These are phyloP conservation scores for Lasius platythorax DNA, from an alignment of 2,888 invertebrate species.

Conservation along the genomic window DNA sequence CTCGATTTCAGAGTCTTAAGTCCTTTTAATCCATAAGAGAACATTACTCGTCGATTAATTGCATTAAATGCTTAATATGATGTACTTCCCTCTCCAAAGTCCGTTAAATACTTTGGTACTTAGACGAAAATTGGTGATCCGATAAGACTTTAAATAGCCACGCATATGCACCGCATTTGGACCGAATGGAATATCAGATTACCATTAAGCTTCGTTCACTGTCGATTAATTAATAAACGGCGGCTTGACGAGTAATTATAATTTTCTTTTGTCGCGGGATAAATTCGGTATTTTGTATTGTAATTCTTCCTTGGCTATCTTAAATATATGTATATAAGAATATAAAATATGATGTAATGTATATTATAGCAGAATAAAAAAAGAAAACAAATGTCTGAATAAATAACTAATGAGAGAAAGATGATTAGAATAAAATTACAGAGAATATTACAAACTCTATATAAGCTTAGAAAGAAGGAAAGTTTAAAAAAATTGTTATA, in stretches of 20 bases:
- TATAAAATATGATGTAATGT: background rate
- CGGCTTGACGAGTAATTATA: background rate
- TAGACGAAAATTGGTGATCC: slow-evolving; percentile 34
- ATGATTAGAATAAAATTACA: slow-evolving; percentile 15
- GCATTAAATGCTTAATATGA: slow-evolving; percentile 51
- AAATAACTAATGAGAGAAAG: background rate
- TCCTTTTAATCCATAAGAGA: slow-evolving; percentile 54
- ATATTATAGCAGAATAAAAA: background rate
- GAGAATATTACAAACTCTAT: background rate
- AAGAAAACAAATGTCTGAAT: background rate
- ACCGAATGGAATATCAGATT: background rate
- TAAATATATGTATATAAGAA: background rate
- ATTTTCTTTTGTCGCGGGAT: background rate
- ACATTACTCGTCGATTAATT: slow-evolving; percentile 55
- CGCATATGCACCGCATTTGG: slow-evolving; percentile 26
- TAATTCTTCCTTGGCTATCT: background rate
- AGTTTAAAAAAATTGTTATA: slow-evolving; percentile 12
- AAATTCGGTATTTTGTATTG: slow-evolving; percentile 4
- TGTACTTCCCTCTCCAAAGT: slow-evolving; percentile 40
- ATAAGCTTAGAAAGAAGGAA: background rate
- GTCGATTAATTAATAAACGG: slow-evolving; percentile 35
- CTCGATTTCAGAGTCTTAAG: slow-evolving; percentile 46
- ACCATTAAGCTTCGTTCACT: slow-evolving; percentile 23
- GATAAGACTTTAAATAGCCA: slow-evolving; percentile 38
- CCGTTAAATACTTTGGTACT: slow-evolving; percentile 51